These are phyloP conservation scores for Drosophila tripunctata DNA, from an alignment of 2,888 invertebrate genomes.

Conservation along the genomic window DNA sequence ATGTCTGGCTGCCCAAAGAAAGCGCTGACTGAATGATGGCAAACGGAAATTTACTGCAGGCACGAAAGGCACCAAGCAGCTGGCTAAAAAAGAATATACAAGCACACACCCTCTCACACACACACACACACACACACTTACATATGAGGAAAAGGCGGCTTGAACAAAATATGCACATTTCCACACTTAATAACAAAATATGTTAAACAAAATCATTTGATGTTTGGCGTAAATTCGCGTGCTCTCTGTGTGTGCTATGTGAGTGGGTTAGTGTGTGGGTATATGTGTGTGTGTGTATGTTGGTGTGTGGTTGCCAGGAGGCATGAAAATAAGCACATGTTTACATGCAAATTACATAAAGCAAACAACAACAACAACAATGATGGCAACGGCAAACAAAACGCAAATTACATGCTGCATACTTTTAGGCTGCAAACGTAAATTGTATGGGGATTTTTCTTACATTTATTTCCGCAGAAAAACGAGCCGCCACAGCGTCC, in stretches of 20 bases:
- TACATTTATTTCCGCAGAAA: constrained; percentile 65
- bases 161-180: constrained; percentile 72
- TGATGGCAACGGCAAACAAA: constrained; percentile 61
- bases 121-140: not conserved
- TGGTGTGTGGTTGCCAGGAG: constrained; percentile 53
- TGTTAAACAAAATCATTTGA: constrained; percentile 80
- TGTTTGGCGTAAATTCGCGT: constrained; percentile 64
- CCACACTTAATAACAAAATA: constrained; percentile 80
- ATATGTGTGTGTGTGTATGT: constrained; percentile 15
- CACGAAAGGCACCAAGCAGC: constrained; percentile 65
- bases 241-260: constrained; percentile 8
- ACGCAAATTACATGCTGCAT: constrained; percentile 74
- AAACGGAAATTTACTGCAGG: constrained; percentile 78
- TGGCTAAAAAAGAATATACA: constrained; percentile 14
- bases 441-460: constrained; percentile 60
- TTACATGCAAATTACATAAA: constrained; percentile 79
- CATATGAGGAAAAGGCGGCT: constrained; percentile 31
- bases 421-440: constrained; percentile 67
- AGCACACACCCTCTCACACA: constrained; percentile 9
- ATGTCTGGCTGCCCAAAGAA: constrained; percentile 42
- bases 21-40: constrained; percentile 66
- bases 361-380: constrained; percentile 49
- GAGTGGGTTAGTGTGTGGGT: constrained; percentile 1
- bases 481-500: constrained; percentile 60
- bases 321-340: constrained; percentile 74